These are phyloP conservation scores for Mastacembelus armatus DNA, from an alignment of 2,797 vertebrate species.

Conservation along the genomic window DNA sequence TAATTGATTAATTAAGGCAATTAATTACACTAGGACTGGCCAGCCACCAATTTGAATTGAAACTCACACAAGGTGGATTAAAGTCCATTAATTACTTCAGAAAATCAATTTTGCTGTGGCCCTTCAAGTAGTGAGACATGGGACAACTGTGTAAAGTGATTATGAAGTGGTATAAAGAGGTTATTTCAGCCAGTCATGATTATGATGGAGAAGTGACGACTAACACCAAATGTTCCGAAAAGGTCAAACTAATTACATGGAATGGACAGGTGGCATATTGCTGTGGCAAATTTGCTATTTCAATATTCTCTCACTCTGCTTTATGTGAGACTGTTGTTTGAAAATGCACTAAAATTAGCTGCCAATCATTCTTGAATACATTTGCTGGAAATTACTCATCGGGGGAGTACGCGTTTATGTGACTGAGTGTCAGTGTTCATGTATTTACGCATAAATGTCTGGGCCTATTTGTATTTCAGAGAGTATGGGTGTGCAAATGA, in stretches of 20 bases:
- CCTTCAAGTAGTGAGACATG: conserved; percentile 55
- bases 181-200: conserved; percentile 69
- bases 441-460: conserved; percentile 42
- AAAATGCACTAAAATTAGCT: conserved; percentile 66
- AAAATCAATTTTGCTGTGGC: conserved; percentile 73
- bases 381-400: conserved; percentile 49
- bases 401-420: not conserved
- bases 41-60: conserved; percentile 61
- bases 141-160: conserved; percentile 77
- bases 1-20: conserved; percentile 74
- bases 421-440: conserved; percentile 28
- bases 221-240: conserved; percentile 69
- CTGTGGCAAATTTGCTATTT: conserved; percentile 56
- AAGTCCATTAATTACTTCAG: conserved; percentile 75
- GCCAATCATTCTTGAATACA: conserved; percentile 69
- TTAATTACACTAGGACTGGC: conserved; percentile 65
- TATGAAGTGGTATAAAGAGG: conserved; percentile 65
- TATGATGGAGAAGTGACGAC: conserved; percentile 70
- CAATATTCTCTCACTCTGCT: conserved; percentile 49
- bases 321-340: conserved; percentile 59
- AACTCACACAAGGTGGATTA: conserved; percentile 70
- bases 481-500: conserved; percentile 34
- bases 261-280: conserved; percentile 79
- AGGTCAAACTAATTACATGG: conserved; percentile 82
- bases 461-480: conserved; percentile 35